Evolutionary conservation across 2,888 invertebrate species (phyloP).

Genomic region (Linyphia triangularis): DNA sequence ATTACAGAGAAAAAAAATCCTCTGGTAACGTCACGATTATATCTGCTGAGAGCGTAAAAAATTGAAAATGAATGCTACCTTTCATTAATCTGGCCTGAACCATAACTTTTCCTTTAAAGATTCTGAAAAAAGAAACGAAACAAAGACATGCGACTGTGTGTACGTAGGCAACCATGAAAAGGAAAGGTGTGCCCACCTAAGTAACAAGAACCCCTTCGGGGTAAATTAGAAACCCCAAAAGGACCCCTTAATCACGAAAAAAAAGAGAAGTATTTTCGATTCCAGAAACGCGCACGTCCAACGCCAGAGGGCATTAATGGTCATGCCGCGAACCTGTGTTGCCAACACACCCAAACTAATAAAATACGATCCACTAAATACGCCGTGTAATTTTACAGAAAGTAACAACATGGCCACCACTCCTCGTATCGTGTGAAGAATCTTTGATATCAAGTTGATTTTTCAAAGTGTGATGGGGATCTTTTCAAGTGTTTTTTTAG

Average conservation of each 20-base stretch:
- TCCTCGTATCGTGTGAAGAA: conserved; percentile 30
- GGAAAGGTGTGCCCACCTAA: conserved; percentile 21
- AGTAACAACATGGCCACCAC: conserved; percentile 17
- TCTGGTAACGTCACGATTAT: conserved; percentile 29
- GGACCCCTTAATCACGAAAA: conserved; percentile 57
- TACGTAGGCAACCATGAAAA: not conserved
- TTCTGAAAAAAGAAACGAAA: not conserved
- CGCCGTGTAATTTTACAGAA: conserved; percentile 53
- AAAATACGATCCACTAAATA: conserved; percentile 51
- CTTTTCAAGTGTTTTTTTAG: not conserved
- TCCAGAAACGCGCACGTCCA: not conserved
- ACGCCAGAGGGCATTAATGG: conserved; percentile 19
- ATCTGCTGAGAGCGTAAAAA: conserved; percentile 18
- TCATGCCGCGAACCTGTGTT: not conserved
- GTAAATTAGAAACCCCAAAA: conserved; percentile 4
- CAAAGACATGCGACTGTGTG: not conserved
- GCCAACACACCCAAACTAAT: conserved; percentile 56
- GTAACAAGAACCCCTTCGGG: not conserved
- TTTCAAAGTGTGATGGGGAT: not conserved
- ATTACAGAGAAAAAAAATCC: conserved; percentile 16
- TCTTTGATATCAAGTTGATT: conserved; percentile 25
- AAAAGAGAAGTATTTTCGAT: conserved; percentile 4
- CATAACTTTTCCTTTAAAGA: not conserved
- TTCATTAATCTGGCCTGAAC: not conserved
- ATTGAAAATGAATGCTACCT: conserved; percentile 14